Conservation (phyloP, 2,113 vertebrate genomes). For the Pyxicephalus adspersus region DNA sequence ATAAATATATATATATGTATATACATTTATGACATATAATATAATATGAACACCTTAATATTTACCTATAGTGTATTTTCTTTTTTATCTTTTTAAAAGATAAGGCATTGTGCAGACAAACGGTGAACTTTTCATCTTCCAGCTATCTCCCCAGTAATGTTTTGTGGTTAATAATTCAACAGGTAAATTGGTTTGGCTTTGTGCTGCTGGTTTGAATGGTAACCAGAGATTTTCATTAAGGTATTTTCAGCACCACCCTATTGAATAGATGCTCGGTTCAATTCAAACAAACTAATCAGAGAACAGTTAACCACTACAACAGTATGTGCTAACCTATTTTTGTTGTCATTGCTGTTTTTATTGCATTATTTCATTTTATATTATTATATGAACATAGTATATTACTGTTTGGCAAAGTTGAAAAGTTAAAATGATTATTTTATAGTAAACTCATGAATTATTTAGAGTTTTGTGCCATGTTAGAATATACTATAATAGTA, state of each 20-base stretch:
- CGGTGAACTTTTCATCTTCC: slow-evolving; percentile 49
- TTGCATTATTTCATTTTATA: too few relatives aligned
- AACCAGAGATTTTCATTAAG: slow-evolving; percentile 49
- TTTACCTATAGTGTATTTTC: not conserved
- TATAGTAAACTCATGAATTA: too few relatives aligned
- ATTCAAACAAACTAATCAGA: slow-evolving; percentile 8
- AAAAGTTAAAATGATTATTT: too few relatives aligned
- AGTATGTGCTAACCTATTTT: too few relatives aligned
- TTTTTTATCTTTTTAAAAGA: slow-evolving; percentile 17
- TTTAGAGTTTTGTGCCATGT: too few relatives aligned
- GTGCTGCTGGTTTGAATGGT: slow-evolving; percentile 19
- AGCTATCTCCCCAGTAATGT: slow-evolving; percentile 24
- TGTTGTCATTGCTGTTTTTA: too few relatives aligned
- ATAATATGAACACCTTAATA: not conserved
- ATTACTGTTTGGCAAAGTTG: too few relatives aligned
- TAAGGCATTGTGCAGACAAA: slow-evolving; percentile 15
- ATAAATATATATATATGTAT: too few relatives aligned
- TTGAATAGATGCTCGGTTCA: slow-evolving; percentile 30
- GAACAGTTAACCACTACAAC: not conserved
- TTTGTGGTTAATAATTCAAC: slow-evolving; percentile 41
- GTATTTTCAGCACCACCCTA: slow-evolving; percentile 25
- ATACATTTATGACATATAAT: too few relatives aligned
- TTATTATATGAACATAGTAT: too few relatives aligned
- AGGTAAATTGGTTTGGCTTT: slow-evolving; percentile 39
- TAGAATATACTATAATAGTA: too few relatives aligned